A percentile compares a stretch with the other conserved stretches of the same genome.
Conservation (phyloP, 1,140 invertebrate species). For the Macrostomum lignano region DNA sequence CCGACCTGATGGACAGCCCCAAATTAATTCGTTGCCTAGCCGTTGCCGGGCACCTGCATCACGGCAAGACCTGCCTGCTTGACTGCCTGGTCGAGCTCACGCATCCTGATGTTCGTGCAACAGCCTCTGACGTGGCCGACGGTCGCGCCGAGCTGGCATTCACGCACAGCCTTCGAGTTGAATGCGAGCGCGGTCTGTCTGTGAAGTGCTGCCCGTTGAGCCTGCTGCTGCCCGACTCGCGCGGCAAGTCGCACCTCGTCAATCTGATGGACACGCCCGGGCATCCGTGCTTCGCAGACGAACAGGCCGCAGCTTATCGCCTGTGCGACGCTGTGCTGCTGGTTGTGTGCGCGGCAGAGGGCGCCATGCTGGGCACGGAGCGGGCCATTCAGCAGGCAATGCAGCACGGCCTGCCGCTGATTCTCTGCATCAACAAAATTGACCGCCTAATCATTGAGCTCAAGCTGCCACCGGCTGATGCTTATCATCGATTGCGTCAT, state of each 20-base stretch:
- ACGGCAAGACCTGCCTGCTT: constrained; percentile 87
- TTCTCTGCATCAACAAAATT: constrained; percentile 90
- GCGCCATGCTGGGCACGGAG: constrained; percentile 87
- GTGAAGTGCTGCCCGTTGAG: constrained; percentile 87
- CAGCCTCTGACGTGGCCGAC: no score
- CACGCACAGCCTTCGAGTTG: constrained; percentile 1
- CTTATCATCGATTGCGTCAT: constrained; percentile 85
- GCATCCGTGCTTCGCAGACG: constrained; percentile 97
- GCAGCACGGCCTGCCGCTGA: constrained; percentile 59
- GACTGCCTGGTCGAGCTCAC: constrained; percentile 88
- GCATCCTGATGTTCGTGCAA: constrained; percentile 69
- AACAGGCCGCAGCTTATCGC: constrained; percentile 80
- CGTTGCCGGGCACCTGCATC: constrained; percentile 78
- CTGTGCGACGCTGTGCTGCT: constrained; percentile 77
- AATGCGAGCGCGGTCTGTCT: constrained; percentile 53
- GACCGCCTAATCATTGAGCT: constrained; percentile 79
- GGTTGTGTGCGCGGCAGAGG: constrained; percentile 95
- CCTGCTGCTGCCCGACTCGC: constrained; percentile 63
- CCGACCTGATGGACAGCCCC: constrained; percentile 87
- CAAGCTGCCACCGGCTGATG: constrained; percentile 84
- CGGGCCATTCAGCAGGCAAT: constrained; percentile 75
- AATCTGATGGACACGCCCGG: constrained; percentile 90
- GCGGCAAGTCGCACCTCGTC: constrained; percentile 68
- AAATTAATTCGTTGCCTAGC: constrained; percentile 78
- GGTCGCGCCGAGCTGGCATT: no score